A percentile compares a stretch with the other conserved stretches of the same genome.
phyloP scores from a whole-genome alignment of 2,113 vertebrate genomes.

The Desmodus rotundus region DNA sequence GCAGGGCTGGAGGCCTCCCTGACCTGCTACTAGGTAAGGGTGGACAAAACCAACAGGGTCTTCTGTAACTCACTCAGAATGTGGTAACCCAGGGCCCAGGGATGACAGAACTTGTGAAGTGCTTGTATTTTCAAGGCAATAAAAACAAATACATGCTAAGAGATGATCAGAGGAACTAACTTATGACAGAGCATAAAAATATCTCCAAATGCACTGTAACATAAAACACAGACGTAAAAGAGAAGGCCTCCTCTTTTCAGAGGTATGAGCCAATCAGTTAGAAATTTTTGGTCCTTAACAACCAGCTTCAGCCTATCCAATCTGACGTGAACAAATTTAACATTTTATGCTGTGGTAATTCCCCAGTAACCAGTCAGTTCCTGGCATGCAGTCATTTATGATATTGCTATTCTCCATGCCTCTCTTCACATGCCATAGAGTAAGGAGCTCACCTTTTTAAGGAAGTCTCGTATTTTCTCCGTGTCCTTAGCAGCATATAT shows the following conservation, averaged over 20 bases:
- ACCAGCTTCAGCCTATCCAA: not conserved
- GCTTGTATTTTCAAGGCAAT: not conserved
- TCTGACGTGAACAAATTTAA: not conserved
- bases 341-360: not conserved
- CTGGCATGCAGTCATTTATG: not conserved
- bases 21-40: not conserved
- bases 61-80: not conserved
- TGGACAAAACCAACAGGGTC: not conserved
- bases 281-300: not conserved
- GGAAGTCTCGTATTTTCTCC: slow-evolving; percentile 85
- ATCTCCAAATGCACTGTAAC: not conserved
- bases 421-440: not conserved
- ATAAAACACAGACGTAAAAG: not conserved
- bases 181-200: not conserved
- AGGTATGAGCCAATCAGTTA: not conserved
- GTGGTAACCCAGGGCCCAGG: not conserved
- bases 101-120: not conserved
- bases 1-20: not conserved
- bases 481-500: slow-evolving; percentile 88
- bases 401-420: not conserved
- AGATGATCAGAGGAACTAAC: not conserved
- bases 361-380: not conserved
- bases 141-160: not conserved
- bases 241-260: not conserved
- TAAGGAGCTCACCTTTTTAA: slow-evolving; percentile 81